These are phyloP conservation scores for Dipodomys spectabilis DNA, from an alignment of 2,113 vertebrate species.

Conservation along the genomic window DNA sequence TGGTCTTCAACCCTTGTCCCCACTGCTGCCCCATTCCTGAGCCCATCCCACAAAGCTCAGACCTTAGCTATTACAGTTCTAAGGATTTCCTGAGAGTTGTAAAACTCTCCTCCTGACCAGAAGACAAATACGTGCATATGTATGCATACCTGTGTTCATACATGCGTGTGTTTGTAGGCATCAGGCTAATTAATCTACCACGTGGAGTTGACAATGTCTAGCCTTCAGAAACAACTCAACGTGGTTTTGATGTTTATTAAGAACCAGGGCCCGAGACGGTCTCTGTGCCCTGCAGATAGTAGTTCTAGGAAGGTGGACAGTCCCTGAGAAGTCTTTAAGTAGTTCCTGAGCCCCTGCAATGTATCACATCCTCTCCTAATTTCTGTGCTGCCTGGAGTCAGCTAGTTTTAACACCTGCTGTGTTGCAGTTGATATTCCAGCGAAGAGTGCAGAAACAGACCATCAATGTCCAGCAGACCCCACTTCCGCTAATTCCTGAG, in stretches of 20 bases:
- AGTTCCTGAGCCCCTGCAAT: background rate
- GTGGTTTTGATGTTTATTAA: rapidly evolving
- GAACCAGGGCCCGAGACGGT: background rate
- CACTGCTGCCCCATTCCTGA: conserved; percentile 32
- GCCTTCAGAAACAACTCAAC: background rate
- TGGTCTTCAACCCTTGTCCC: conserved; percentile 68
- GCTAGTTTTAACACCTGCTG: background rate
- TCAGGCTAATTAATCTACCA: background rate
- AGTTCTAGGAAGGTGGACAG: background rate
- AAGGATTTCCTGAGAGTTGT: conserved; percentile 54
- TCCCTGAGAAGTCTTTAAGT: rapidly evolving
- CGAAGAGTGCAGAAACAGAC: rapidly evolving
- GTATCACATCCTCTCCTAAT: too few relatives aligned
- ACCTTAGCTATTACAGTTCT: conserved; percentile 57
- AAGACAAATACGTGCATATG: background rate
- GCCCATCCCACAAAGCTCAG: conserved; percentile 65
- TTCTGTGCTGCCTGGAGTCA: too few relatives aligned
- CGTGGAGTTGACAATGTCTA: background rate
- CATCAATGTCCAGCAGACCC: background rate
- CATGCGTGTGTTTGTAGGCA: rapidly evolving
- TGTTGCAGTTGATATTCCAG: too few relatives aligned
- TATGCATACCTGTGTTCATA: rapidly evolving
- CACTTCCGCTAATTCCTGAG: background rate
- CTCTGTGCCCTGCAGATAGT: background rate
- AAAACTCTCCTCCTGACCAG: background rate